Conservation (phyloP, 2,113 vertebrate species). For the Bombycilla garrulus region DNA sequence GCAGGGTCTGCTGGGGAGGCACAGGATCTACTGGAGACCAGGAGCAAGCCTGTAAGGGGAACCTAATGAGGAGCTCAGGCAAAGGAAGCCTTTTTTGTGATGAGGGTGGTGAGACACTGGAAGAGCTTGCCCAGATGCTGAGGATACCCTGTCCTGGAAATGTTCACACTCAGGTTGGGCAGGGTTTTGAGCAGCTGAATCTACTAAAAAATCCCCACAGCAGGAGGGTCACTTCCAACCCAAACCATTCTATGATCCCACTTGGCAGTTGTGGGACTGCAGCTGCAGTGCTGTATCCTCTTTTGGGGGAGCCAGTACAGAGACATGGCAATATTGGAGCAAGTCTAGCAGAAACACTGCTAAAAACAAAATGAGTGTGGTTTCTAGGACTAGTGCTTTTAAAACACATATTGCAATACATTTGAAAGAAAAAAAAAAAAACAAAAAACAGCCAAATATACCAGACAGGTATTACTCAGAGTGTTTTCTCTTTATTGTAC, state of each 20-base stretch:
- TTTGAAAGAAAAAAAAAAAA: neutral
- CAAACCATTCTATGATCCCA: rapidly evolving
- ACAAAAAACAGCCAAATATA: neutral
- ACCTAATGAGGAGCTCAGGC: neutral
- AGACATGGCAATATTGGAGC: neutral
- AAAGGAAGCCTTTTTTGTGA: neutral
- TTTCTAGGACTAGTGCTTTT: neutral
- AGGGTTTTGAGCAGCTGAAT: neutral
- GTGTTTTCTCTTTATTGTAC: neutral
- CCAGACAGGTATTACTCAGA: neutral
- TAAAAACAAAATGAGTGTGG: neutral
- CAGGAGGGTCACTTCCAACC: neutral
- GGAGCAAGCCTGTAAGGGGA: neutral
- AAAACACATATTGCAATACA: neutral
- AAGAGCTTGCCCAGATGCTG: neutral
- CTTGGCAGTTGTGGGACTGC: neutral
- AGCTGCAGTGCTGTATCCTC: neutral
- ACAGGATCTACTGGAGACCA: neutral
- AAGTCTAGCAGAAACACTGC: neutral
- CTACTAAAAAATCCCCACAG: neutral
- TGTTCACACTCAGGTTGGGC: neutral
- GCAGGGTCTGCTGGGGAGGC: neutral
- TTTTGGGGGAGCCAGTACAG: neutral
- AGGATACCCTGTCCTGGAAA: neutral
- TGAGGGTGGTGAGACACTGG: neutral